Evolutionary conservation across 2,113 vertebrate genomes (phyloP), one percentile per base, ranked within the genome.

Genomic region (Anseranas semipalmata): DNA sequence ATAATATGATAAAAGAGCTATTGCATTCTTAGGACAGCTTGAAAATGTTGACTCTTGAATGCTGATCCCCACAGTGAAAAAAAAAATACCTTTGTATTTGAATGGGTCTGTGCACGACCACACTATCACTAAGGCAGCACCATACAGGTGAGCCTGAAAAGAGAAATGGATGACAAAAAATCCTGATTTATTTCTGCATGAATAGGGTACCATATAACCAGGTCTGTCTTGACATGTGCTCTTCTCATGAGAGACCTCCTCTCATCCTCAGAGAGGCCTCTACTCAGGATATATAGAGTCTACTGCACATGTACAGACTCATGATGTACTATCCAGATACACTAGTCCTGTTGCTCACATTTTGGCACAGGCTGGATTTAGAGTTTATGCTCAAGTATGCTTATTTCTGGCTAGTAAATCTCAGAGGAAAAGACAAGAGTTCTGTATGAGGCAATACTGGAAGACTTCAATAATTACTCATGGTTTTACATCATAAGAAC

Each of bases 41-140:
- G 35, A 10, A 89, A 73, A 79, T 73, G 12, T 32, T 81, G 45
- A n/a, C 46, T 75, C 14, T 28, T 75, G 43, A 75, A 50, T 75
- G 22, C 4, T 56, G 16, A 76, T 72, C 30, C 19, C 8, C 33
- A 46, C 5, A 72, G 11, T 6, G 18, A 80, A 30, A 65, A 80
- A 65, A 80, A 79, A 43, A 8, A 3, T 59, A 2, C 12, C 9
- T 68, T 75, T 20, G 7, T 63, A n/a, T 83, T 33, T 11, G 24
- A 80, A 65, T 0, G 1, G 9, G 14, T 55, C 27, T 86, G 6
- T 58, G 3, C 28, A 16, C 9, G 12, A 72, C 18, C n/a, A 32
- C 12, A n/a, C 9, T 4, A 32, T 52, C 53, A 52, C 13, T 32
- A 37, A 65, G 0, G 0, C 17, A 28, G 22, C 15, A 55, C n/a